Percentiles rank a stretch among this genome's conserved stretches.
Evolutionary conservation across 2,113 vertebrate genomes (phyloP).

Genomic region (Melanerpes aurifrons): DNA sequence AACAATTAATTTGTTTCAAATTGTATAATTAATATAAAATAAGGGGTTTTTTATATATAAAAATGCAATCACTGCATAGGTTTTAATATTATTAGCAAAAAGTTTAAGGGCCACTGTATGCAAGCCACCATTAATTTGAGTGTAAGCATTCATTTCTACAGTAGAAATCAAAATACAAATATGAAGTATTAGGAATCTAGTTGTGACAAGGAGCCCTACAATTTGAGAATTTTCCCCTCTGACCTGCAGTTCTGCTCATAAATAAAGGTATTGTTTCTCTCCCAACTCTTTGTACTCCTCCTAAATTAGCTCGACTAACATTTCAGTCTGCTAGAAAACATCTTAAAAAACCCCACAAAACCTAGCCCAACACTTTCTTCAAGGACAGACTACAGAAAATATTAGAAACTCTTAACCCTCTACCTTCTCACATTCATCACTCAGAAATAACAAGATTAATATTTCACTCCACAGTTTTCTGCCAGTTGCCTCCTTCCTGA

Average conservation of each 20-base stretch:
- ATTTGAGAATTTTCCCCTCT: constrained; percentile 42
- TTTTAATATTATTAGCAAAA: not conserved
- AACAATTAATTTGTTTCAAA: not conserved
- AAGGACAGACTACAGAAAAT: not conserved
- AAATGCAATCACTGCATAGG: not conserved
- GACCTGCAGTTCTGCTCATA: constrained; percentile 19
- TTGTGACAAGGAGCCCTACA: not conserved
- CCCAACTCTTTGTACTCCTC: constrained; percentile 43
- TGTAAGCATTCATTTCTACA: not conserved
- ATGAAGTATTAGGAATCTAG: not conserved
- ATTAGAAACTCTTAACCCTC: constrained; percentile 7
- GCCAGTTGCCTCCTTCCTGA: not conserved
- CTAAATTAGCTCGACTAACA: not conserved
- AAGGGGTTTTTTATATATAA: not conserved
- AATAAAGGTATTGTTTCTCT: constrained; percentile 43
- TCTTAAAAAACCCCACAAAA: not conserved
- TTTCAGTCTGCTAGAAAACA: not conserved
- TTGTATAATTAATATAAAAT: not conserved
- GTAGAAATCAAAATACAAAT: constrained; percentile 14
- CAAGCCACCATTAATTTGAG: not conserved
- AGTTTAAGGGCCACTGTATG: not conserved
- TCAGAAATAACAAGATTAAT: not conserved
- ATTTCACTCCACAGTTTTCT: not conserved
- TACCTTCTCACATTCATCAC: not conserved
- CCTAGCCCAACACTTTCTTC: not conserved